Percentiles rank a stretch among this genome's conserved stretches.
phyloP scores from a whole-genome alignment of 2,888 invertebrate species.

The Parnassius glacialis region DNA sequence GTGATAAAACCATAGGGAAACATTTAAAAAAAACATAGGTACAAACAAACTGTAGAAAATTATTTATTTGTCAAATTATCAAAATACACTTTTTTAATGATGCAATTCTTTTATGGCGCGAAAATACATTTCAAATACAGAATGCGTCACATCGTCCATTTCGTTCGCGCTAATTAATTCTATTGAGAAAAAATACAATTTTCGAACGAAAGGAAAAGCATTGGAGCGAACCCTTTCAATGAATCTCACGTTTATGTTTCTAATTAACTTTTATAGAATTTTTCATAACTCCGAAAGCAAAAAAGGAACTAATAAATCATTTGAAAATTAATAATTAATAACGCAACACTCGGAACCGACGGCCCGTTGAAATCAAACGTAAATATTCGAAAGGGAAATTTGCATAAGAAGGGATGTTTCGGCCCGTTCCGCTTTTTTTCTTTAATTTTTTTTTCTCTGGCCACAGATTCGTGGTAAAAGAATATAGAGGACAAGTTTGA shows the following conservation, averaged over 20 bases:
- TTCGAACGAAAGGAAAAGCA: constrained; percentile 27
- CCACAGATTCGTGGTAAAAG: constrained; percentile 33
- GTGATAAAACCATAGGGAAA: too few relatives aligned
- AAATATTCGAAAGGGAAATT: constrained; percentile 61
- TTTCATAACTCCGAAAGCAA: constrained; percentile 52
- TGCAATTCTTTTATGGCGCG: constrained; percentile 1
- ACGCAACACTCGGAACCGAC: constrained; percentile 54
- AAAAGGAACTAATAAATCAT: constrained; percentile 71
- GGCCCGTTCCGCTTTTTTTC: constrained; percentile 37
- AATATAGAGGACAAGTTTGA: constrained; percentile 39
- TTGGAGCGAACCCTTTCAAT: constrained; percentile 59
- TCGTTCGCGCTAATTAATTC: constrained; percentile 57
- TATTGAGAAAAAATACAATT: constrained; percentile 49
- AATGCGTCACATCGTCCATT: constrained; percentile 36
- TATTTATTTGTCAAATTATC: too few relatives aligned
- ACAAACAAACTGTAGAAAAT: too few relatives aligned
- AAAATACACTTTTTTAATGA: background rate
- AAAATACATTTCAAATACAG: constrained; percentile 21
- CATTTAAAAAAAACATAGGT: too few relatives aligned
- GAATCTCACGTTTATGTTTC: constrained; percentile 53
- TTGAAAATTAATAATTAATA: constrained; percentile 77
- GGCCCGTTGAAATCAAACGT: constrained; percentile 65
- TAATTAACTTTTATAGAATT: constrained; percentile 67
- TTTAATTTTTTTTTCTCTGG: constrained; percentile 43
- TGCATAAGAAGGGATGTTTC: constrained; percentile 70